phyloP scores from a whole-genome alignment of 2,888 invertebrate species.

The Spilosoma lubricipeda region DNA sequence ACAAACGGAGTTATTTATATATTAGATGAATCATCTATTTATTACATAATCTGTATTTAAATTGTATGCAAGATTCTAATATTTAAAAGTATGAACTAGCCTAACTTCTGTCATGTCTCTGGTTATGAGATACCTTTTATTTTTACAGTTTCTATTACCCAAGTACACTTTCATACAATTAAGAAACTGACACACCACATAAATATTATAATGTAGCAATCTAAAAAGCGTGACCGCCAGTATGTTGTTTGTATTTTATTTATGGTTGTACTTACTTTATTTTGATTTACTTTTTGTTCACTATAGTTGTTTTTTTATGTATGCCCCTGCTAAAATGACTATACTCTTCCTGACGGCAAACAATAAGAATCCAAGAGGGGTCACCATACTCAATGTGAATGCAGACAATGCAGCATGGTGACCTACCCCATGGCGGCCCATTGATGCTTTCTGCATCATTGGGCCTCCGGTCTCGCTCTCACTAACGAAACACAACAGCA shows the following conservation, averaged over 20 bases:
- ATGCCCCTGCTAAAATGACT: too few species aligned
- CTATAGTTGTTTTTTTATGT: too few species aligned
- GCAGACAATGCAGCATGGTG: too few species aligned
- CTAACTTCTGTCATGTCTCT: neutral
- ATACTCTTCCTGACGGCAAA: too few species aligned
- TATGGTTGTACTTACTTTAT: neutral
- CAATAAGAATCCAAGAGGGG: too few species aligned
- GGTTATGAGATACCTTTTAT: neutral
- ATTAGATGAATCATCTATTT: too few species aligned
- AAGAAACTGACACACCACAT: constrained; percentile 6
- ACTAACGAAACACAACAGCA: too few species aligned
- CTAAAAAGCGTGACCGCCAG: constrained; percentile 9
- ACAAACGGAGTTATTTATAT: too few species aligned
- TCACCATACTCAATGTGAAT: too few species aligned
- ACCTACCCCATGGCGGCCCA: too few species aligned
- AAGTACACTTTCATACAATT: constrained; percentile 5
- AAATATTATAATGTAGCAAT: constrained; percentile 11
- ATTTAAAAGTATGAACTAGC: neutral
- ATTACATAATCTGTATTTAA: neutral
- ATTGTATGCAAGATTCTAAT: neutral
- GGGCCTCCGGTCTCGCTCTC: too few species aligned
- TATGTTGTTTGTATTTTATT: neutral
- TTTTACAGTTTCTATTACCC: neutral
- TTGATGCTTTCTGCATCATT: too few species aligned
- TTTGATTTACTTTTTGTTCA: neutral